phyloP scores from a whole-genome alignment of 2,888 invertebrate genomes.

The Phoenoteleia sp. region DNA sequence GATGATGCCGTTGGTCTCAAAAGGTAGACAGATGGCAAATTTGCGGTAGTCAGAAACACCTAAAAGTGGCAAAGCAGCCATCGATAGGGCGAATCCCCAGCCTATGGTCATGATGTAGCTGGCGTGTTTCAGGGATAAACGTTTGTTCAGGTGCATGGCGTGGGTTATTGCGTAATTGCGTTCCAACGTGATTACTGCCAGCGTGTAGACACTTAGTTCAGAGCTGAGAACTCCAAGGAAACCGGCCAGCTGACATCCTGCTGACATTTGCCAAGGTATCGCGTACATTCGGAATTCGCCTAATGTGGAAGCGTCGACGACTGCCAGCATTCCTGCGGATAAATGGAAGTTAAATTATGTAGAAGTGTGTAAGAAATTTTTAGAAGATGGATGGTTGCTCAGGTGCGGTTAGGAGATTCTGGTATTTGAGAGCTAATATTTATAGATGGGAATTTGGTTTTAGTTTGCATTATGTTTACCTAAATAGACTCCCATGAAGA shows the following conservation, averaged over 20 bases:
- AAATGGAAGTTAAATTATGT: not conserved
- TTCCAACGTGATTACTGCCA: slow-evolving; percentile 98
- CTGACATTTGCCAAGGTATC: slow-evolving; percentile 98
- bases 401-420: too few relatives aligned
- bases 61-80: slow-evolving; percentile 96
- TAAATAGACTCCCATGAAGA: slow-evolving; percentile 98
- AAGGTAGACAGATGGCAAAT: slow-evolving; percentile 98
- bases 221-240: slow-evolving; percentile 98
- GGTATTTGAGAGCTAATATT: too few relatives aligned
- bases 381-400: too few relatives aligned
- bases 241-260: slow-evolving; percentile 97
- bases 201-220: slow-evolving; percentile 97
- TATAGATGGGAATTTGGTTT: too few relatives aligned
- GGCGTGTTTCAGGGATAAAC: slow-evolving; percentile 96
- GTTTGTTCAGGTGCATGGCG: slow-evolving; percentile 98
- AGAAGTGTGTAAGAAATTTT: too few relatives aligned
- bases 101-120: slow-evolving; percentile 96
- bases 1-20: slow-evolving; percentile 93
- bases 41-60: slow-evolving; percentile 98
- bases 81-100: slow-evolving; percentile 96
- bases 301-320: slow-evolving; percentile 98
- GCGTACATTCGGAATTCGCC: slow-evolving; percentile 99
- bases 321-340: slow-evolving; percentile 94
- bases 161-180: slow-evolving; percentile 99
- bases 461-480: too few relatives aligned